Evolutionary conservation across 35 echinoderm and acorn worm species (phyloP).

Genomic region (Holothuria glaberrima): DNA sequence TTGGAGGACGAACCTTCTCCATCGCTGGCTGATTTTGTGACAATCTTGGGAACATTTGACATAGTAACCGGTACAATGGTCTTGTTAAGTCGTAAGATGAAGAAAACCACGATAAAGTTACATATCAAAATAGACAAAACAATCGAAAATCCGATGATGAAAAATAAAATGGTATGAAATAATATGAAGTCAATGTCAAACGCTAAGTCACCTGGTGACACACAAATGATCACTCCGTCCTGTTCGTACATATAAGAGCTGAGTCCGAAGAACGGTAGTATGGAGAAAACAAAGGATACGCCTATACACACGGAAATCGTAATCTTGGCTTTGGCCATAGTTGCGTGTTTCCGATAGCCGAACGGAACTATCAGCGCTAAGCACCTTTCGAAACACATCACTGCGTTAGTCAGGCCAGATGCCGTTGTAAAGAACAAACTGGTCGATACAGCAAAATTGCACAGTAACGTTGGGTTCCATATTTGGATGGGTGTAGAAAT

Average conservation of each 20-base stretch:
- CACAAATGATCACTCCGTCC: not conserved
- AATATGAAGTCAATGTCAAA: not conserved
- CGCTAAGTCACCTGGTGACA: constrained; percentile 2
- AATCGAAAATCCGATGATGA: constrained; percentile 9
- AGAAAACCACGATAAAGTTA: constrained; percentile 22
- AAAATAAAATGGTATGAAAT: too few species aligned
- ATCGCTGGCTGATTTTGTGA: not conserved
- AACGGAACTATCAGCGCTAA: constrained; percentile 22
- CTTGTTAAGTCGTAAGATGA: not conserved
- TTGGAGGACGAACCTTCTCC: not conserved
- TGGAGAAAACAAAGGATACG: not conserved
- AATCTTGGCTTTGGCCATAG: constrained; percentile 1
- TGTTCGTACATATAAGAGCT: not conserved
- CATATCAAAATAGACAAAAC: not conserved
- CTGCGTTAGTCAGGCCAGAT: constrained; percentile 12
- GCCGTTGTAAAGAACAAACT: not conserved
- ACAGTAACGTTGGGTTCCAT: not conserved
- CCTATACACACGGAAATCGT: not conserved
- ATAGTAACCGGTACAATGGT: not conserved
- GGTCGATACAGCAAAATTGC: constrained; percentile 19
- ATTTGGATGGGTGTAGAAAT: not conserved
- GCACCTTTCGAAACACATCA: constrained; percentile 34
- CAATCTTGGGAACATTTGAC: not conserved
- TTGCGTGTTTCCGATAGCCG: constrained; percentile 16
- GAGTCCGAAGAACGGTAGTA: constrained; percentile 15